phyloP scores from a whole-genome alignment of 35 echinoderm and acorn worm species.

The Ophioderma brevispina region DNA sequence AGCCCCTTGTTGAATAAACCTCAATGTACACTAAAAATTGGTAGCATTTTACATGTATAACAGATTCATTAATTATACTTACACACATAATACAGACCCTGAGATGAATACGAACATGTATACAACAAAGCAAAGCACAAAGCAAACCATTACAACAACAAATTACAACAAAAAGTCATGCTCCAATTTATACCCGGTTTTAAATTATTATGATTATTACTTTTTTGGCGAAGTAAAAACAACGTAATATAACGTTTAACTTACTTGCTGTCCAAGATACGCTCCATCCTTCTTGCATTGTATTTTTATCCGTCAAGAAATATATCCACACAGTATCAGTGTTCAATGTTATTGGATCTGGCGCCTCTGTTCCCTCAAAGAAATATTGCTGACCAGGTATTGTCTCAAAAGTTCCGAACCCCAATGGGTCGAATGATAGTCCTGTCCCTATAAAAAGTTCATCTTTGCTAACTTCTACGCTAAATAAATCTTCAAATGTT shows the following conservation, averaged over 20 bases:
- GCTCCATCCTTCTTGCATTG: slow-evolving; percentile 39
- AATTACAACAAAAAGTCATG: background rate
- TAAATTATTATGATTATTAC: background rate
- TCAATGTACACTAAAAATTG: too few species aligned
- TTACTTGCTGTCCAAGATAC: slow-evolving; percentile 72
- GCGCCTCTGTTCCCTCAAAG: slow-evolving; percentile 46
- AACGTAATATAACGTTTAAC: too few species aligned
- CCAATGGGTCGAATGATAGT: slow-evolving; percentile 27
- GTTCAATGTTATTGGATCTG: slow-evolving; percentile 31
- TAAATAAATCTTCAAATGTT: slow-evolving; percentile 50
- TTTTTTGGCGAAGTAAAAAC: background rate
- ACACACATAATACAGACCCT: too few species aligned
- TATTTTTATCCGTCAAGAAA: slow-evolving; percentile 57
- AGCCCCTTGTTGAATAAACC: too few species aligned
- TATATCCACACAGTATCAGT: slow-evolving; percentile 75
- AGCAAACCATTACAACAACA: background rate
- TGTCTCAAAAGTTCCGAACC: background rate
- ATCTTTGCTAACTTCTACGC: slow-evolving; percentile 52
- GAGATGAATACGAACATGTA: too few species aligned
- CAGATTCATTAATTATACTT: too few species aligned
- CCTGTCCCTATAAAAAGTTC: slow-evolving; percentile 59
- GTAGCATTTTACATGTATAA: too few species aligned
- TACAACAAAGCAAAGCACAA: too few species aligned
- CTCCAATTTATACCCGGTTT: too few species aligned
- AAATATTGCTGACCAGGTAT: background rate